These are phyloP conservation scores for Antechinus stuartii DNA, from an alignment of 2,113 vertebrate species.

Conservation along the genomic window DNA sequence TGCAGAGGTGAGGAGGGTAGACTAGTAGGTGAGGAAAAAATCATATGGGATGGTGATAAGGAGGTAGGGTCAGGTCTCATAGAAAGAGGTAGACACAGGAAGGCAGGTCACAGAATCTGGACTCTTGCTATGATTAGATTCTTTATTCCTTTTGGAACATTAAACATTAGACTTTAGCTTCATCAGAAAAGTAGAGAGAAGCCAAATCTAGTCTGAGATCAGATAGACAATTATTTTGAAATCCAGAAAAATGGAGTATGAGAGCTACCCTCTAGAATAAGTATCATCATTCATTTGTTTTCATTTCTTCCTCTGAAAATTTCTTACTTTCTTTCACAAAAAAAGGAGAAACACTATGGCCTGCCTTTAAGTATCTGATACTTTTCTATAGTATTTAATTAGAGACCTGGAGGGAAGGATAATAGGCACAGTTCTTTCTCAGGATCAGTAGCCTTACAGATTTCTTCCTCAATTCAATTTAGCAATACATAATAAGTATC, in stretches of 20 bases:
- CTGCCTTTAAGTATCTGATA: neutral
- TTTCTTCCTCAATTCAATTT: neutral
- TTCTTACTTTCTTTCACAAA: neutral
- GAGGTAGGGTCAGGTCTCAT: neutral
- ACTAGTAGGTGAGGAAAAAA: neutral
- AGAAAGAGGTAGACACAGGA: neutral
- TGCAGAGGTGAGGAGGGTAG: slow-evolving; percentile 92
- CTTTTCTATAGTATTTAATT: neutral
- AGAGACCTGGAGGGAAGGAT: neutral
- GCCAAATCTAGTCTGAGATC: neutral
- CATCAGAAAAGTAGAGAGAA: neutral
- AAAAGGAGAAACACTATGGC: neutral
- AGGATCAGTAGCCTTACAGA: neutral
- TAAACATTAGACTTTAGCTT: neutral
- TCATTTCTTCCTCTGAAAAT: neutral
- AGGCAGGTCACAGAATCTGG: neutral
- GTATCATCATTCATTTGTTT: neutral
- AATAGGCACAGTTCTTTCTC: neutral
- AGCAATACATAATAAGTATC: neutral
- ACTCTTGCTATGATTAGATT: neutral
- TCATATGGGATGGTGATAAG: neutral
- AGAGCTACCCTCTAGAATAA: neutral
- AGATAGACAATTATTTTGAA: neutral
- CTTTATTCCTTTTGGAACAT: neutral
- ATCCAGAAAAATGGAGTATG: neutral